Base-by-base conservation (phyloP, 2,797 vertebrate species). In the Schizothorax lantsangensis region DNA sequence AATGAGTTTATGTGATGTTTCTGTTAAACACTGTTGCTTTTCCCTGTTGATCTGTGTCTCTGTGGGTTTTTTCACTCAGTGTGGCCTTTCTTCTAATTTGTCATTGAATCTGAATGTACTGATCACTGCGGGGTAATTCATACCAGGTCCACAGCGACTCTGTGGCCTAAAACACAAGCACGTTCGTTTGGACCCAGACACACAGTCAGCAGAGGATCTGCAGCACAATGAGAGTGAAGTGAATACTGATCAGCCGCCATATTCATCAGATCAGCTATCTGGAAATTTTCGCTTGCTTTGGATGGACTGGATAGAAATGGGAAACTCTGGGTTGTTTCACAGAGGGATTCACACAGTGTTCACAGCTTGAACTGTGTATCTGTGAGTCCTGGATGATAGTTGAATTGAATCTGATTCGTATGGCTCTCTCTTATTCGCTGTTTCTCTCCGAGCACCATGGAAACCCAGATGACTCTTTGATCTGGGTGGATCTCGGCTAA, bases 331-430 rank as follows among this genome's bases (percentile, higher is more conserved):
- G 57, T 84, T 74, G 72, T 36, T 77, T 49, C 74, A 64, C 12
- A 15, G 43, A 71, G 15, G 38, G 40, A 69, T 88, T 69, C n/a
- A n/a, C 15, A n/a, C 26, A 64, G 78, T 64, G 59, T 52, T 75
- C 79, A 23, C 40, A 43, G 14, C 47, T 59, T 85, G 19, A 88
- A 79, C 64, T 71, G 57, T 88, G 64, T 38, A 72, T 85, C 66
- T 69, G 6, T 45, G 79, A 81, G 21, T 62, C 36, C 77, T 79
- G 54, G 33, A 40, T 10, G 8, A 30, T 33, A 9, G 59, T 23
- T 78, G 19, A 47, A 43, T 33, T 75, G 4, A 81, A 66, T 49
- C 54, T 73, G 30, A 8, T 75, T 81, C 4, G n/a, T 52, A 36
- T 40, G 14, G 33, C 33, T 59, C 49, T 12, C 14, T 52, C 69